A percentile compares a stretch with the other conserved stretches of the same genome.
Conservation (phyloP, 2,797 vertebrate species). For the Darevskia nairensis region DNA sequence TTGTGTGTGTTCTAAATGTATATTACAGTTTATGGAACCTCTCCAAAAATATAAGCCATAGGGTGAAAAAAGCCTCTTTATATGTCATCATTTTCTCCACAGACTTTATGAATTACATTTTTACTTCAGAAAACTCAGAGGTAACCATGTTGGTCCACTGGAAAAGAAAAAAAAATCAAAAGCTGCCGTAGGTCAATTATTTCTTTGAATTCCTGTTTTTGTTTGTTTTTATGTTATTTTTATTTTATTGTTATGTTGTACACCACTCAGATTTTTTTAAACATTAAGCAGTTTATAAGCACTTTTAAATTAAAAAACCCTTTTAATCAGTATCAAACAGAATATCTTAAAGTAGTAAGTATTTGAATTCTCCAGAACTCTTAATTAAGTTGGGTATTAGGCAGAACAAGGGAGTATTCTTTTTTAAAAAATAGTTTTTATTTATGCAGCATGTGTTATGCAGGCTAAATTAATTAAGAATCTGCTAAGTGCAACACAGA, state of each 20-base stretch:
- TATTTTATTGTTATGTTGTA: no score
- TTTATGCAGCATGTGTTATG: no score
- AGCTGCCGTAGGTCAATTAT: background rate
- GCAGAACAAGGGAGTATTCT: background rate
- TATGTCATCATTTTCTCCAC: background rate
- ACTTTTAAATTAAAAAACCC: background rate
- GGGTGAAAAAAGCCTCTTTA: background rate
- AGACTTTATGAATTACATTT: background rate
- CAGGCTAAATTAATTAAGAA: background rate
- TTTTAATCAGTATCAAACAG: no score
- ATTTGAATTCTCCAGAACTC: background rate
- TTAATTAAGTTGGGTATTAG: background rate
- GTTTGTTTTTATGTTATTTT: no score
- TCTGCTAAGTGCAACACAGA: background rate
- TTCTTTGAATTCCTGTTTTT: no score
- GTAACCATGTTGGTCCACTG: background rate
- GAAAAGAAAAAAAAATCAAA: background rate
- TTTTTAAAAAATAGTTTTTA: no score
- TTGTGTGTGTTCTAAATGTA: slow-evolving; percentile 22
- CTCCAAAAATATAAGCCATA: background rate
- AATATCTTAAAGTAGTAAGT: background rate
- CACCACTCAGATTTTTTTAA: no score
- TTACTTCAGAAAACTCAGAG: background rate
- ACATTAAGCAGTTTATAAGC: background rate
- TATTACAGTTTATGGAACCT: background rate